These are phyloP conservation scores for Sisor rabdophorus DNA, from an alignment of 2,113 vertebrate genomes.

Conservation along the genomic window DNA sequence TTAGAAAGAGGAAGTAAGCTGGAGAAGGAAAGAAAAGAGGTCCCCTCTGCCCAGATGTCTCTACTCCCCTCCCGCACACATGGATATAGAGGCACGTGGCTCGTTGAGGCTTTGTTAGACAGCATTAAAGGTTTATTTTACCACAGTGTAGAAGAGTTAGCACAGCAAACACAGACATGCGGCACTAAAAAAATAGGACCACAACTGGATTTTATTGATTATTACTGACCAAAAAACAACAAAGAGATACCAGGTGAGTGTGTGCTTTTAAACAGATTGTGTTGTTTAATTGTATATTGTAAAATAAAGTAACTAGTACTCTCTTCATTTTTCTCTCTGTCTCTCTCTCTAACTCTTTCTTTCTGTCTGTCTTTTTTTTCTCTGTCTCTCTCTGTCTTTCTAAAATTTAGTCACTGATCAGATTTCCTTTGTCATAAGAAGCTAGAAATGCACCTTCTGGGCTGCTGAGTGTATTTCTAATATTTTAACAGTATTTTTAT, in stretches of 20 bases:
- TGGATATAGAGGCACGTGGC: constrained; percentile 50
- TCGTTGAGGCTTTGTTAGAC: constrained; percentile 57
- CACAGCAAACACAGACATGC: constrained; percentile 19
- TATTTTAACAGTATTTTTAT: neutral
- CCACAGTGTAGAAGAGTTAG: constrained; percentile 40
- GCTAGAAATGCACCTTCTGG: neutral
- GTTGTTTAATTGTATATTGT: neutral
- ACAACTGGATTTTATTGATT: constrained; percentile 1
- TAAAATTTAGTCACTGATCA: constrained; percentile 4
- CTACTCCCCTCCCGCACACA: constrained; percentile 37
- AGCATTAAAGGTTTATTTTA: constrained; percentile 55
- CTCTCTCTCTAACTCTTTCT: constrained; percentile 4
- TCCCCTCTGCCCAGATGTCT: constrained; percentile 45
- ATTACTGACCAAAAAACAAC: neutral
- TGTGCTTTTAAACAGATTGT: neutral
- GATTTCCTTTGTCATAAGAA: constrained; percentile 44
- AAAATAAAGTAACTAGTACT: neutral
- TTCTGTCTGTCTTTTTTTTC: neutral
- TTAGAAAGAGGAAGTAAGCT: neutral
- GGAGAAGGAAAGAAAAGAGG: constrained; percentile 2
- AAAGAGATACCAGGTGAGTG: constrained; percentile 32
- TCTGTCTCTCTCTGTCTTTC: too few relatives aligned
- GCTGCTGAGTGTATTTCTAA: constrained; percentile 4
- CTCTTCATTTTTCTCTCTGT: neutral
- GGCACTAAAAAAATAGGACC: neutral